Evolutionary conservation across 2,888 invertebrate genomes (phyloP), one percentile per base, ranked within the genome.

Genomic region (Spodoptera littoralis): DNA sequence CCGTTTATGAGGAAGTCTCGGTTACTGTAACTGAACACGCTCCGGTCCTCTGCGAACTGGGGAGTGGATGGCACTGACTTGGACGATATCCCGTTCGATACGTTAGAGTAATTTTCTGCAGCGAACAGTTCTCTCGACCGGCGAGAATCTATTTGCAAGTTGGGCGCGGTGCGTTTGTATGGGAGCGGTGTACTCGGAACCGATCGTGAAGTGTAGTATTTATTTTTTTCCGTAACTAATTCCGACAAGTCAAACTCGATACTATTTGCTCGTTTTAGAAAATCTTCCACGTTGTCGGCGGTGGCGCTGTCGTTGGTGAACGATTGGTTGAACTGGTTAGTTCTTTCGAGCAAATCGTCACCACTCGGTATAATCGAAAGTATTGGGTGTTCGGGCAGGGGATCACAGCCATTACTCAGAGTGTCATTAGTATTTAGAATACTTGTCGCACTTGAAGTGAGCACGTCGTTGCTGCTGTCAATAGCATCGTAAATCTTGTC

Each of bases 51-150:
- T 12, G 92, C 90, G 65, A 96, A 88, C 77, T 96, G 95, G 13
- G 97, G 97, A 51, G 89, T 89, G 11, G 97, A 96, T 27, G 97
- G 97, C 89, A 97, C 97, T 0, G 97, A 97, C 84, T 97, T 96
- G 12, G 97, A 97, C 47, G 92, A 92, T 77, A 95, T 95, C 46
- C 96, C 95, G 76, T 95, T 94, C n/a, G 91, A 81, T 54, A 83
- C 77, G 66, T 76, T 85, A 3, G 88, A 74, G 71, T 88, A 90
- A 58, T 83, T 87, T 8, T 90, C 90, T 1, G 90, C 76, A 1
- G 90, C 74, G 73, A 92, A 92, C 46, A 91, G 69, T 64, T 91
- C 91, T 46, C 92, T 81, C n/a, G 90, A 87, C 43, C 90, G 91
- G 48, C 91, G 91, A 55, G 89, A 89, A 76, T 92, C 93, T 62